Base-by-base conservation (phyloP, 1,140 invertebrate genomes). In the Theocolax elegans region DNA sequence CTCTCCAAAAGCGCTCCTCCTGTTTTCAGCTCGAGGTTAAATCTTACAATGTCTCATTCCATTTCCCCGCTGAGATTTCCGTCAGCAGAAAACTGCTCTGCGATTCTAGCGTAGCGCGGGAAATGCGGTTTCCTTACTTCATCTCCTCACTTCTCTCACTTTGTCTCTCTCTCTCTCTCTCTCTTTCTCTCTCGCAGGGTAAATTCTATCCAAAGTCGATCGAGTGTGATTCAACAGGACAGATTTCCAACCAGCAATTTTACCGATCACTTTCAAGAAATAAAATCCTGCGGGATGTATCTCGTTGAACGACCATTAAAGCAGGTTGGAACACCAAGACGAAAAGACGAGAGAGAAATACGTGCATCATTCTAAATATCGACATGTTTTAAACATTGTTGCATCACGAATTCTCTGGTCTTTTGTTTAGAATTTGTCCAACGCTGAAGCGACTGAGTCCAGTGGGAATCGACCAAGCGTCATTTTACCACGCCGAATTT, bases 161-260 rank as follows among this genome's bases (percentile, higher is more conserved):
- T n/a, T n/a, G n/a, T n/a, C n/a, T n/a, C n/a, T 15, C 53, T 25
- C 19, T 49, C 48, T 59, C 15, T 64, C 29, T 59, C 56, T 19
- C 31, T 4, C 31, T n/a, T n/a, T n/a, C n/a, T n/a, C n/a, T n/a
- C n/a, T n/a, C n/a, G n/a, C n/a, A n/a, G n/a, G n/a, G n/a, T n/a
- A n/a, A n/a, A n/a, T n/a, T n/a, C n/a, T n/a, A n/a, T n/a, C n/a
- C n/a, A n/a, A n/a, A n/a, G n/a, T n/a, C n/a, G n/a, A n/a, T n/a
- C n/a, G n/a, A n/a, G n/a, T n/a, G n/a, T n/a, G n/a, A 63, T 53
- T 64, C 46, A 31, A 64, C 46, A 53, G 62, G 48, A 51, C 62
- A 51, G 62, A 51, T 64, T 64, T 51, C 62, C 62, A 48, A 29
- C 48, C 29, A 25, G 67, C 74, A 51, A 51, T 51, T 64, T 51